These are phyloP conservation scores for Percopsis transmontana DNA, from an alignment of 2,113 vertebrate genomes.

Conservation along the genomic window DNA sequence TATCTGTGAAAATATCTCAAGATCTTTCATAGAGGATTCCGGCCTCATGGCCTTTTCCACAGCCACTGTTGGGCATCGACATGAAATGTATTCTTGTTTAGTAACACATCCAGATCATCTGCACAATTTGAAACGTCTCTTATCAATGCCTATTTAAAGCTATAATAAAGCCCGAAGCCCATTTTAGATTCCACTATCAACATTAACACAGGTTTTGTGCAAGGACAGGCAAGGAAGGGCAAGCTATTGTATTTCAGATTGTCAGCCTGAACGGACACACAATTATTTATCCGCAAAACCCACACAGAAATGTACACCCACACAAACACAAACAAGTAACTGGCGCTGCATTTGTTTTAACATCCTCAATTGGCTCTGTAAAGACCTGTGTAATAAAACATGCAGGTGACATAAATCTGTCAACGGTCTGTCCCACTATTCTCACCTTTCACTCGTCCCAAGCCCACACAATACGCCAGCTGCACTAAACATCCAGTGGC, in stretches of 20 bases:
- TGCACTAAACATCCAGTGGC: constrained; percentile 11
- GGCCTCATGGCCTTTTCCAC: constrained; percentile 1
- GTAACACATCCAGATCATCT: constrained; percentile 45
- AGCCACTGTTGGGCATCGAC: constrained; percentile 23
- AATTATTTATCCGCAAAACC: background rate
- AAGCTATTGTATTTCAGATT: constrained; percentile 11
- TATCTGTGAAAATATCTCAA: background rate
- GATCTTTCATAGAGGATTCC: background rate
- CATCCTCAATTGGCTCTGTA: background rate
- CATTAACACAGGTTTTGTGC: constrained; percentile 1
- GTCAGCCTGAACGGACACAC: background rate
- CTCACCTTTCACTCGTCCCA: background rate
- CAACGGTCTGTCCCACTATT: background rate
- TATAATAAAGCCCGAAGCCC: background rate
- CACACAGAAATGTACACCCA: background rate
- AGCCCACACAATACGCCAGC: background rate
- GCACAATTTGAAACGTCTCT: constrained; percentile 24
- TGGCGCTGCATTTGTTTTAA: background rate
- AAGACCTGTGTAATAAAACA: no score
- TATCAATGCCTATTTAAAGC: constrained; percentile 36
- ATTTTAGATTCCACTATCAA: constrained; percentile 16
- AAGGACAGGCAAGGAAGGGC: constrained; percentile 23
- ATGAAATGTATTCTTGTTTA: background rate
- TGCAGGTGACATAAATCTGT: background rate
- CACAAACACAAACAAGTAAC: background rate